These are phyloP conservation scores for Nemopilema nomurai DNA, from an alignment of 30 jellyfish, hydroid and myxozoan genomes.

Conservation along the genomic window DNA sequence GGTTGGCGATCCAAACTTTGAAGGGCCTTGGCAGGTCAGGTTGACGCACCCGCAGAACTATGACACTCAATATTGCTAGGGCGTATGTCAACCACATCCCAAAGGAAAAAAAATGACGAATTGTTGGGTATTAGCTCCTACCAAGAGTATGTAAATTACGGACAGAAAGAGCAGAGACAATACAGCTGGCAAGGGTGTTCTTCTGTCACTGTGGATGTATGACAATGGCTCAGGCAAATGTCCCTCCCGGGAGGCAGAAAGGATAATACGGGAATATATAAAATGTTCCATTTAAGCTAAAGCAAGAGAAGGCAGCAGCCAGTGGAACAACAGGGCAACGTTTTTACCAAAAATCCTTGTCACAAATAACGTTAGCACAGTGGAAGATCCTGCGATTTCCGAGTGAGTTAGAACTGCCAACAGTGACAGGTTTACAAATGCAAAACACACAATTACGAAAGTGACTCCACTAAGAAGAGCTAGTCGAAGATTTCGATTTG, in stretches of 20 bases:
- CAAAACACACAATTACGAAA: constrained; percentile 40
- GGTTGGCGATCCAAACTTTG: constrained; percentile 61
- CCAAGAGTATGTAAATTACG: constrained; percentile 8
- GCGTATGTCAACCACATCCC: constrained; percentile 50
- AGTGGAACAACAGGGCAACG: constrained; percentile 20
- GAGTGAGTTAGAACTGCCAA: constrained; percentile 38
- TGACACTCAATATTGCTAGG: constrained; percentile 39
- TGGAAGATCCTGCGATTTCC: constrained; percentile 34
- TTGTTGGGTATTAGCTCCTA: constrained; percentile 10
- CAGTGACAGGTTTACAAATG: constrained; percentile 38
- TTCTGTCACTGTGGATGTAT: constrained; percentile 8
- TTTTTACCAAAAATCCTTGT: constrained; percentile 28
- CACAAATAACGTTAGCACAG: constrained; percentile 59
- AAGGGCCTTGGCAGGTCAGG: constrained; percentile 51
- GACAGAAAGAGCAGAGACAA: not conserved
- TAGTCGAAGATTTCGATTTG: constrained; percentile 49
- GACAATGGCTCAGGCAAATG: constrained; percentile 54
- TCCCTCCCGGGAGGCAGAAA: constrained; percentile 60
- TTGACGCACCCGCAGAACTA: constrained; percentile 20
- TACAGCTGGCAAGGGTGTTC: constrained; percentile 48
- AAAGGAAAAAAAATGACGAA: constrained; percentile 18
- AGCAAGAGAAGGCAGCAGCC: constrained; percentile 18
- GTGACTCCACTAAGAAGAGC: constrained; percentile 51
- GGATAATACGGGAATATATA: constrained; percentile 11
- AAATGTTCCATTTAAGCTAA: constrained; percentile 40